Base-by-base conservation (phyloP, 1,140 invertebrate species). In the Apis mellifera region DNA sequence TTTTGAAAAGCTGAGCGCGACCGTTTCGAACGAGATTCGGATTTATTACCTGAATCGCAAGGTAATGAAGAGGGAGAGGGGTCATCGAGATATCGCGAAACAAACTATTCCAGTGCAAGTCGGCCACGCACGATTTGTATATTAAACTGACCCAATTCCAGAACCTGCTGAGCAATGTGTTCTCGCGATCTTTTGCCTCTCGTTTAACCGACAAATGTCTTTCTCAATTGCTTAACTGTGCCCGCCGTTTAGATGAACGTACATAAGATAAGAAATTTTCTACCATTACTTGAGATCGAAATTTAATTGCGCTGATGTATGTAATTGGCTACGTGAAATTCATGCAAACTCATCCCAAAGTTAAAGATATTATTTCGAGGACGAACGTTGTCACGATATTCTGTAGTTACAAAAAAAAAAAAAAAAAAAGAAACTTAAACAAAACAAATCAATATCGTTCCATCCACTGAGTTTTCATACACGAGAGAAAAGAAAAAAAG, bases 141-240 rank as follows among this genome's bases (percentile, higher is more conserved):
- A 65, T 19, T 54, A 76, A 32, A 76, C 62, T 76, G 74, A 76
- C 74, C 74, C 21, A 76, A 60, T 76, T 76, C 48, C 1, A 17
- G 74, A 76, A 66, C 74, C 19, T 60, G 55, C 71, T n/a, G 32
- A n/a, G 55, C 71, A 60, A 74, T 60, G 15, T 17, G 21, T 19
- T 74, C 71, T 54, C 54, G 23, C 60, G 19, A 23, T n/a, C 19
- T 52, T 19, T 19, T 19, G 48, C 26, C 65, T 76, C 59, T 76
- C 54, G 74, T 76, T 65, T 52, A 26, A 64, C 74, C 15, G 74
- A 32, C 50, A 65, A 76, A 64, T 76, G 62, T 76, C 74, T 50
- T 76, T 74, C 65, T 65, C 74, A 32, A n/a, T 7, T 4, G 50
- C 23, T 54, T 52, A 11, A 12, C n/a, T 21, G 21, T 21, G 21